A percentile compares a stretch with the other conserved stretches of the same genome.
Evolutionary conservation across 1,140 invertebrate genomes (phyloP).

Genomic region (Parasteatoda tepidariorum): DNA sequence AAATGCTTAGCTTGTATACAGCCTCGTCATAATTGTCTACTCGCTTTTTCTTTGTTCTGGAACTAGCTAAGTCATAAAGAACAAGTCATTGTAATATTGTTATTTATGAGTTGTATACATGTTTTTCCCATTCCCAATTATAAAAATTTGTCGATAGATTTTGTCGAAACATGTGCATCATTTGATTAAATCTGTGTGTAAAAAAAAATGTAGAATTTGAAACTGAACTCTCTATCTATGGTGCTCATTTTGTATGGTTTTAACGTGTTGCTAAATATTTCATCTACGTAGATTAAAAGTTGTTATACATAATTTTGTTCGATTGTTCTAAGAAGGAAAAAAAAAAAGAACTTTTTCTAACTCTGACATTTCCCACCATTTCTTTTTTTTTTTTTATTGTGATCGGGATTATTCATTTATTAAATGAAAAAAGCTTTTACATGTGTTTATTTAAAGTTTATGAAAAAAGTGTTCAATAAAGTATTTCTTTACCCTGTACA

Average conservation of each 20-base stretch:
- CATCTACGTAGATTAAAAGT: not conserved
- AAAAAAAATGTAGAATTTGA: not conserved
- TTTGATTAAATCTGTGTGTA: no score
- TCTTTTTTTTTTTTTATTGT: conserved; percentile 14
- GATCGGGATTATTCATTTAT: not conserved
- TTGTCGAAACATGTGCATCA: not conserved
- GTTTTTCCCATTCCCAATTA: not conserved
- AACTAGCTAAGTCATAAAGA: no score
- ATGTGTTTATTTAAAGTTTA: conserved; percentile 31
- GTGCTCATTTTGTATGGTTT: conserved; percentile 52
- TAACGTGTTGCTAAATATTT: conserved; percentile 8
- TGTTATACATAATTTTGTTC: conserved; percentile 1
- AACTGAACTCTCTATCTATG: not conserved
- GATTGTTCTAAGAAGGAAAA: not conserved
- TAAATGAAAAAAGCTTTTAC: conserved; percentile 19
- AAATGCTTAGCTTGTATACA: no score
- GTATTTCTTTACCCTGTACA: not conserved
- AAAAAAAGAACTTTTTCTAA: not conserved
- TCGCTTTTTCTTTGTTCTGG: no score
- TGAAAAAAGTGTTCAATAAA: conserved; percentile 40
- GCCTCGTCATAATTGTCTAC: no score
- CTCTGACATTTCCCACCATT: conserved; percentile 16
- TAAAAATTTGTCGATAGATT: not conserved
- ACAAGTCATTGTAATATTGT: no score
- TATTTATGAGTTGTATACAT: not conserved